Conservation (phyloP, 2,888 invertebrate genomes). For the Anarsia innoxiella region DNA sequence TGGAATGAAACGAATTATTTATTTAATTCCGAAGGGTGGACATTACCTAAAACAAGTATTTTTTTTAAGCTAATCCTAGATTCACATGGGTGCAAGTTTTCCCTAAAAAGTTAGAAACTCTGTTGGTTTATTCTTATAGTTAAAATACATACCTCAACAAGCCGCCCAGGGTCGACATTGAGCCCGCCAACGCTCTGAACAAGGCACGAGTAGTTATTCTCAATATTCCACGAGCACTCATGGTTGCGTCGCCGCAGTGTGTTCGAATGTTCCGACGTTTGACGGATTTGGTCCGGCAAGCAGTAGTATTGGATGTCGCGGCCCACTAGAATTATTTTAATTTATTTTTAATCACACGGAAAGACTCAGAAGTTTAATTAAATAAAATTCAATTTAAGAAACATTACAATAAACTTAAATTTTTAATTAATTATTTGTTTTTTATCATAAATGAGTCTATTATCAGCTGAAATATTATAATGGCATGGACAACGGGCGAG, state of each 20-base stretch:
- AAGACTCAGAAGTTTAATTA: too few species aligned
- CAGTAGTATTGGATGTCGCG: conserved; percentile 56
- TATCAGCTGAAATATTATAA: too few species aligned
- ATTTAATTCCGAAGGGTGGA: too few species aligned
- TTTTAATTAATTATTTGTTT: neutral
- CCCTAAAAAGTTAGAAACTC: too few species aligned
- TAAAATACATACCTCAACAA: conserved; percentile 75
- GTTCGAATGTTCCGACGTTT: conserved; percentile 72
- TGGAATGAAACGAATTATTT: too few species aligned
- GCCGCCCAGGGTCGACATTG: conserved; percentile 85
- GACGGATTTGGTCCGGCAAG: conserved; percentile 68
- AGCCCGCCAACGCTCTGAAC: conserved; percentile 83
- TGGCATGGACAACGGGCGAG: too few species aligned
- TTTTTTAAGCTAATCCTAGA: too few species aligned
- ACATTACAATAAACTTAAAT: neutral
- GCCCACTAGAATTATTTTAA: conserved; percentile 36
- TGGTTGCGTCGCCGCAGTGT: conserved; percentile 82
- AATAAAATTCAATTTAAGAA: neutral
- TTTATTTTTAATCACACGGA: too few species aligned
- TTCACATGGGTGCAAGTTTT: too few species aligned
- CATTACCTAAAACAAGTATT: too few species aligned
- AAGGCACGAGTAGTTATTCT: conserved; percentile 79
- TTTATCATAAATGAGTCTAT: too few species aligned
- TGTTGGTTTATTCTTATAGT: too few species aligned
- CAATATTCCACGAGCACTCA: conserved; percentile 82